Evolutionary conservation across 2,113 vertebrate genomes (phyloP).

Genomic region (Thamnophis sirtalis): DNA sequence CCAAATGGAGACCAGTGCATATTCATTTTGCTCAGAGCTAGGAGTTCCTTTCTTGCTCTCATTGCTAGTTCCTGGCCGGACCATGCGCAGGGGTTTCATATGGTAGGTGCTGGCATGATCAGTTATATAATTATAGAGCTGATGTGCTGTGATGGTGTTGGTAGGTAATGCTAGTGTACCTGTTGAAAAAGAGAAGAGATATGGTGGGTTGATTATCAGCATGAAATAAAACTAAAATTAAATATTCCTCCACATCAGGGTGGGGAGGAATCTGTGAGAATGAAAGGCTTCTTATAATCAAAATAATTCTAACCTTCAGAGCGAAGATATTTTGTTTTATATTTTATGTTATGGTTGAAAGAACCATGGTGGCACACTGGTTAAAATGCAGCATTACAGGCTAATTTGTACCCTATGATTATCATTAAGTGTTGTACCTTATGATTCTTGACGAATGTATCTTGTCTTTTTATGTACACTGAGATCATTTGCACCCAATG

Average conservation of each 20-base stretch:
- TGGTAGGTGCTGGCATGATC: conserved; percentile 92
- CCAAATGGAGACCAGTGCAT: conserved; percentile 92
- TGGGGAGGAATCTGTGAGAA: background rate
- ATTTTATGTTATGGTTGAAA: background rate
- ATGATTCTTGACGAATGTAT: no score
- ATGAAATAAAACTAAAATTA: background rate
- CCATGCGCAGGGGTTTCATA: conserved; percentile 96
- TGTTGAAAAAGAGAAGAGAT: conserved; percentile 43
- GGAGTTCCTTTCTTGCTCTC: conserved; percentile 78
- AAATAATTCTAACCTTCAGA: background rate
- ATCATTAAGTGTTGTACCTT: no score
- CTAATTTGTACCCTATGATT: no score
- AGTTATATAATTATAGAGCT: conserved; percentile 96
- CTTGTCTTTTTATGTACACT: no score
- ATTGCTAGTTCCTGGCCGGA: conserved; percentile 63
- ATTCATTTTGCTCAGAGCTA: conserved; percentile 84
- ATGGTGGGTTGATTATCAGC: background rate
- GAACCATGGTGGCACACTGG: no score
- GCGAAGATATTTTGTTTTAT: background rate
- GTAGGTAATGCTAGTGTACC: conserved; percentile 87
- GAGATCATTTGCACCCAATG: no score
- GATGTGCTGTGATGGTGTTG: conserved; percentile 92
- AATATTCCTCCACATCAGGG: background rate
- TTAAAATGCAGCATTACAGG: no score
- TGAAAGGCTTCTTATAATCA: background rate